phyloP scores from a whole-genome alignment of 2,113 vertebrate genomes.

The Archilochus colubris region DNA sequence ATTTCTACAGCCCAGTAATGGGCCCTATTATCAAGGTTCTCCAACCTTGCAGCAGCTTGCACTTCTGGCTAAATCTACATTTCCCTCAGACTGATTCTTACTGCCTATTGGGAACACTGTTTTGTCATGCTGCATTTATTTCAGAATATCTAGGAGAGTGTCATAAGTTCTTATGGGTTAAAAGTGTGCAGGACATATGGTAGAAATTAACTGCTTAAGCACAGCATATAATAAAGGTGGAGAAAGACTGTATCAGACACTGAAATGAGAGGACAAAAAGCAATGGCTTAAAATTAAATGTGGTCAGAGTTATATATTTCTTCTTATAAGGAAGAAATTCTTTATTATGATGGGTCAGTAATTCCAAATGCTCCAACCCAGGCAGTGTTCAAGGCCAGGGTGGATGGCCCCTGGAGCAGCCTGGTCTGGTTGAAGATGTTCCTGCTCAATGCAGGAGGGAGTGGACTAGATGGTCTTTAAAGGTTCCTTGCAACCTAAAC shows the following conservation, averaged over 20 bases:
- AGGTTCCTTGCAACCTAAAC: rapidly evolving
- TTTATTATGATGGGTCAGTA: background rate
- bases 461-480: background rate
- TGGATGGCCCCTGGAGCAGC: rapidly evolving
- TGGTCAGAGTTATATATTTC: background rate
- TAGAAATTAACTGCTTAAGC: background rate
- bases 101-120: background rate
- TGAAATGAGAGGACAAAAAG: rapidly evolving
- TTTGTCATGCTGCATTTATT: background rate
- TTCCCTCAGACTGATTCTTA: background rate
- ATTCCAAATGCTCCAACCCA: background rate
- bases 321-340: background rate
- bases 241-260: background rate
- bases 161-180: background rate
- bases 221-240: background rate
- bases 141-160: background rate
- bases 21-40: background rate
- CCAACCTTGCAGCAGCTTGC: background rate
- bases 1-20: too few relatives aligned
- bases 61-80: background rate
- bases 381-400: rapidly evolving
- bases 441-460: rapidly evolving
- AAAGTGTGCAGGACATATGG: background rate
- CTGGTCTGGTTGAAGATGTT: rapidly evolving
- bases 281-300: background rate